Percentiles rank a stretch among this genome's conserved stretches.
Evolutionary conservation across 2,113 vertebrate genomes (phyloP).

Genomic region (Ammospiza caudacuta): DNA sequence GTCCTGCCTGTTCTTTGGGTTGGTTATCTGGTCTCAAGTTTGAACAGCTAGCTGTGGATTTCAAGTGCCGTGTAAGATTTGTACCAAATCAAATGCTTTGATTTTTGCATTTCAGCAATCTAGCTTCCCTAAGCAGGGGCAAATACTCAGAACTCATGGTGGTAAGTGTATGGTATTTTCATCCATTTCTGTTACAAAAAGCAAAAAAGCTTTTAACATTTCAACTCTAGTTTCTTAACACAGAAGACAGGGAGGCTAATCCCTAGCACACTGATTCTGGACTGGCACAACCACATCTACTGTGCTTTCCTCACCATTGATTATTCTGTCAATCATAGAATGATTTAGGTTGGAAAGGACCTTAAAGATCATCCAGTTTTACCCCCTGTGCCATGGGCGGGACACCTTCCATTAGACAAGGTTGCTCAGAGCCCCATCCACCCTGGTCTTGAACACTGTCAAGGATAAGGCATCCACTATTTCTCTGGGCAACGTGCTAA

Average conservation of each 20-base stretch:
- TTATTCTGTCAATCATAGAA: background rate
- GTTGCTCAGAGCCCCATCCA: background rate
- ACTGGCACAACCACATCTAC: background rate
- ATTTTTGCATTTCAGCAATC: background rate
- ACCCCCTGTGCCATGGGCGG: background rate
- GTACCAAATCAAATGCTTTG: accelerated
- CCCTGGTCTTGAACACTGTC: background rate
- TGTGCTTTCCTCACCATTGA: background rate
- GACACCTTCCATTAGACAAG: background rate
- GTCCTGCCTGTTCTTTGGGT: background rate
- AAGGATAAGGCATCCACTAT: accelerated
- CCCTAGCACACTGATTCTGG: accelerated
- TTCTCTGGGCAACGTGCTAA: background rate
- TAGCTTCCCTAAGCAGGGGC: background rate
- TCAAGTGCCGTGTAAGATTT: background rate
- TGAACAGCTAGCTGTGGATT: background rate
- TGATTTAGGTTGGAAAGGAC: background rate
- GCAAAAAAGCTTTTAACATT: background rate
- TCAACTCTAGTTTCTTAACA: background rate
- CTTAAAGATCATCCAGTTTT: background rate
- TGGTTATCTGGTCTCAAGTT: background rate
- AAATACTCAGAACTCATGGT: background rate
- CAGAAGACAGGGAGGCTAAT: background rate
- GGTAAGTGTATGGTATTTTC: background rate
- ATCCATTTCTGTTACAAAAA: background rate